Conservation (phyloP, 2,888 invertebrate genomes). For the Globia sparganii region DNA sequence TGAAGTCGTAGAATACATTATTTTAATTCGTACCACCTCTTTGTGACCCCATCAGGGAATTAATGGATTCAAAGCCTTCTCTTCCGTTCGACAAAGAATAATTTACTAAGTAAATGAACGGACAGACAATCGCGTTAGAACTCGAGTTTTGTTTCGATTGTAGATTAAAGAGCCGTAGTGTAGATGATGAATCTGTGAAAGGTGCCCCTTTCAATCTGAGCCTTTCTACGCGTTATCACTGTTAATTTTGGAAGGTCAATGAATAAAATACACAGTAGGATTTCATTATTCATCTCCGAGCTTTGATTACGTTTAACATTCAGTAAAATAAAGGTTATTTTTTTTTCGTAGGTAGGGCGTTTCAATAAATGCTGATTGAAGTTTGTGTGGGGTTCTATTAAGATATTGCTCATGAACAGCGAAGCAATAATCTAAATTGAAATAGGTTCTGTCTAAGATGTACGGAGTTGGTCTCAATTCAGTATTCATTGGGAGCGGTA, state of each 20-base stretch:
- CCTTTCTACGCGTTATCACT: constrained; percentile 87
- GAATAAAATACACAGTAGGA: constrained; percentile 84
- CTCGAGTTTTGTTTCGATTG: constrained; percentile 88
- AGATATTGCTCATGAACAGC: constrained; percentile 75
- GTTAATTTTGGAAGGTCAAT: constrained; percentile 88
- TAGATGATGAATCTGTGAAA: constrained; percentile 82
- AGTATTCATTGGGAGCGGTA: constrained; percentile 85
- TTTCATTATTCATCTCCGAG: constrained; percentile 83
- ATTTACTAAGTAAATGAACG: constrained; percentile 91
- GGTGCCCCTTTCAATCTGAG: constrained; percentile 83
- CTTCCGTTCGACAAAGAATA: constrained; percentile 90
- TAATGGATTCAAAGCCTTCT: constrained; percentile 90
- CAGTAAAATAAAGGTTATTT: constrained; percentile 57
- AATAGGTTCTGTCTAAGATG: constrained; percentile 83
- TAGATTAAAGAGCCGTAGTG: constrained; percentile 84
- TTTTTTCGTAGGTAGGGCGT: constrained; percentile 32
- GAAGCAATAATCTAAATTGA: constrained; percentile 88
- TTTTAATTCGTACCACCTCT: constrained; percentile 90
- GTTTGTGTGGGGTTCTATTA: constrained; percentile 69
- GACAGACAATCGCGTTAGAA: constrained; percentile 89
- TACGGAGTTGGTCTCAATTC: constrained; percentile 80
- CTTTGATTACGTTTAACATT: constrained; percentile 76
- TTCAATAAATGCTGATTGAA: constrained; percentile 60
- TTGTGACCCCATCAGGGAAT: constrained; percentile 89
- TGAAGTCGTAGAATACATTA: constrained; percentile 90